Base-by-base conservation (phyloP, 2,888 invertebrate genomes). In the Cerastoderma edule region DNA sequence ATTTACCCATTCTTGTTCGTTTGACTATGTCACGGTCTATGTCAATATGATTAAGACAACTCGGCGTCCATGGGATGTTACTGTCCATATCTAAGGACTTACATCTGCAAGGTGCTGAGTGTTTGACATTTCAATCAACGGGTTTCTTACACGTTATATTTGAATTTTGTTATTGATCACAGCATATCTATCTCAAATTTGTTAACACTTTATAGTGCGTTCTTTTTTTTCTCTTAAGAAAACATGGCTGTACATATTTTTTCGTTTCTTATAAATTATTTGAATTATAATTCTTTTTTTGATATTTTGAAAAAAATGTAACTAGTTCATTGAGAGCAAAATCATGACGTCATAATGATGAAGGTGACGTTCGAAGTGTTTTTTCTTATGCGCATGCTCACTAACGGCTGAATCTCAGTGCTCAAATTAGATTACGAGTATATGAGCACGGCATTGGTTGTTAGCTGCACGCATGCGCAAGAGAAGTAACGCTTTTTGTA, bases 181-280 rank as follows among this genome's bases (percentile, higher is more conserved):
- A 22, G 60, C 60, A 60, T 60, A 60, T 60, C 60, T 60, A 60
- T 60, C 60, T 60, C 60, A 60, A 35, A 39, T 35, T 60, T 60
- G 60, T 60, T 60, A 39, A 5, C 35, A 22, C 22, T 39, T 2
- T 60, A 39, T 60, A 22, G 10, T 24, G 39, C 39, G 35, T 60
- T 24, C 35, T 30, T 60, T 60, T 60, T 60, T 22, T 39, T 39
- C n/a, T n/a, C n/a, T n/a, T n/a, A n/a, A n/a, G n/a, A n/a, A n/a
- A n/a, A n/a, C n/a, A n/a, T 39, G 33, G 60, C 39, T 60, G 60
- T 60, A 60, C n/a, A 60, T 60, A 60, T 60, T 39, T 33, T 39
- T 60, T n/a, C 27, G 60, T 60, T 60, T 60, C 39, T 13, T 32
- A 60, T 60, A 60, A 60, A 60, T 60, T 60, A 60, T 60, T 60